These are phyloP conservation scores for Campylomormyrus numenius DNA, from an alignment of 2,113 vertebrate species.

Conservation along the genomic window DNA sequence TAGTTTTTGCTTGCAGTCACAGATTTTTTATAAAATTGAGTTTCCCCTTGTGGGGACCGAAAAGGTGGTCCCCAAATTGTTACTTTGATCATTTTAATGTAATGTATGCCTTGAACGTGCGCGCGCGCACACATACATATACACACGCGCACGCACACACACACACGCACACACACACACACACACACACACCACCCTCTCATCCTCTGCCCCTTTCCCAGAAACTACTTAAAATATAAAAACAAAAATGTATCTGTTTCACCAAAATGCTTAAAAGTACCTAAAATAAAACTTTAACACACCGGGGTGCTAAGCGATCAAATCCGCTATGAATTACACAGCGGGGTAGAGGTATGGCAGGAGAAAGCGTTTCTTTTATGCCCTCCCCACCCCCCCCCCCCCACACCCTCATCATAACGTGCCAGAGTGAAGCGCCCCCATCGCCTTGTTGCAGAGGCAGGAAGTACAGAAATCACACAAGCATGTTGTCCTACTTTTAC, in stretches of 20 bases:
- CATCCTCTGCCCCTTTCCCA: background rate
- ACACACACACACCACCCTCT: background rate
- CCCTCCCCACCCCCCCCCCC: background rate
- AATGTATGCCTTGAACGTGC: too few species aligned
- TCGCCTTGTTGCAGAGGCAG: background rate
- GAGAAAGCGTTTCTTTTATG: background rate
- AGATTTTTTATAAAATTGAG: too few species aligned
- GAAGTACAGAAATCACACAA: background rate
- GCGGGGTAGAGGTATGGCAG: background rate
- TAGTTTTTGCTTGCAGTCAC: too few species aligned
- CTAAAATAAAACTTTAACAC: background rate
- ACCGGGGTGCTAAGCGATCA: background rate
- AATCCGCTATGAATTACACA: conserved; percentile 2
- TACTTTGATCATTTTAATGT: too few species aligned
- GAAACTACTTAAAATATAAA: background rate
- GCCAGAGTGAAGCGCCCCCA: background rate
- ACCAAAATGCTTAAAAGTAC: background rate
- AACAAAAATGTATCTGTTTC: background rate
- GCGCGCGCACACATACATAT: background rate
- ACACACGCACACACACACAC: background rate
- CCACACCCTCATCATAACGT: background rate
- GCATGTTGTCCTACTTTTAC: background rate
- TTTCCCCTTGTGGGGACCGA: too few species aligned
- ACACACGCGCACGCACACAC: conserved; percentile 14
- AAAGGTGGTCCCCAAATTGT: too few species aligned